phyloP scores from a whole-genome alignment of 2,113 vertebrate species.

The Hippopotamus amphibius region DNA sequence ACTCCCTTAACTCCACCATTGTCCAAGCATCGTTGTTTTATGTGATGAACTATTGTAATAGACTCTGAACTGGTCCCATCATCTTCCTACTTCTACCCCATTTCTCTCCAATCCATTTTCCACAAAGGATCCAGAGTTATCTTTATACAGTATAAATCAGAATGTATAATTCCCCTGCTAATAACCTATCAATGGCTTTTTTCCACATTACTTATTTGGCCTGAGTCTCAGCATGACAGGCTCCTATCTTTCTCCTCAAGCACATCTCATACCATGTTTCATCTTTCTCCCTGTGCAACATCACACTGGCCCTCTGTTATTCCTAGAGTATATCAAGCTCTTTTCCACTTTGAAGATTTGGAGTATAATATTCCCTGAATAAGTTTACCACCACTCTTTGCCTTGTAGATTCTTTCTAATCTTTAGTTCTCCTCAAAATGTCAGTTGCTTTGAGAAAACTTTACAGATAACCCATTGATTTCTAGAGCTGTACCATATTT shows the following conservation, averaged over 20 bases:
- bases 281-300: neutral
- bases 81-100: neutral
- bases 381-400: neutral
- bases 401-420: neutral
- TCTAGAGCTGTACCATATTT: neutral
- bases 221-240: neutral
- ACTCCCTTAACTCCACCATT: neutral
- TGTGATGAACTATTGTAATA: neutral
- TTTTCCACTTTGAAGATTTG: neutral
- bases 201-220: neutral
- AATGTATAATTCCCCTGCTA: neutral
- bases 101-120: neutral
- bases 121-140: neutral
- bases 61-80: neutral
- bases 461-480: neutral
- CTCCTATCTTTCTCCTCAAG: neutral
- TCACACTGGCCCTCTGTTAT: neutral
- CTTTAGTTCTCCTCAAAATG: neutral
- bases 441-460: neutral
- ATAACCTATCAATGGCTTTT: neutral
- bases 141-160: neutral
- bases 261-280: rapidly evolving
- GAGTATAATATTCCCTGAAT: neutral
- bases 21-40: neutral
- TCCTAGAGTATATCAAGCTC: neutral